Conservation (phyloP, 2,113 vertebrate genomes). For the Phylloscopus whistleri region DNA sequence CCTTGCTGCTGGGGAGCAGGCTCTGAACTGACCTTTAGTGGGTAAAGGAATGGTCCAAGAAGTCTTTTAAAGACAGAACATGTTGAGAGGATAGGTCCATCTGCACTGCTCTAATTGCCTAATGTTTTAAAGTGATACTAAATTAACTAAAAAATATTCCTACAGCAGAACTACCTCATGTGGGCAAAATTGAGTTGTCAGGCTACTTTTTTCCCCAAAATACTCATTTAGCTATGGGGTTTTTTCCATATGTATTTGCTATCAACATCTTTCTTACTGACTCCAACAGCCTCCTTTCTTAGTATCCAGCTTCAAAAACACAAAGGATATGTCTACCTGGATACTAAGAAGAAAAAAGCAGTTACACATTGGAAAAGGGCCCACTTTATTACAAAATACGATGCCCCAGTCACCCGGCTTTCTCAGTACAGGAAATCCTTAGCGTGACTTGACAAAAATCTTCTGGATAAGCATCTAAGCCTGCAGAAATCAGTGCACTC, state of each 20-base stretch:
- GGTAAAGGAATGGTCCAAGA: not conserved
- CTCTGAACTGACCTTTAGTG: not conserved
- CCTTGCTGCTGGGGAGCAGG: not conserved
- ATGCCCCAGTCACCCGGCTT: not conserved
- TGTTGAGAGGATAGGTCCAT: not conserved
- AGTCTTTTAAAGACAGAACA: rapidly evolving
- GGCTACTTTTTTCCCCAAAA: not conserved
- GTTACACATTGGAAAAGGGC: not conserved
- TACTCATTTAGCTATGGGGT: rapidly evolving
- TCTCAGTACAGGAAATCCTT: not conserved
- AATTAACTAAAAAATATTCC: not conserved
- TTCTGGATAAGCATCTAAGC: not conserved
- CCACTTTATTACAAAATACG: not conserved
- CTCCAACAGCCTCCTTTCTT: not conserved
- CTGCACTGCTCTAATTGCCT: not conserved
- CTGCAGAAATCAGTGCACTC: not conserved
- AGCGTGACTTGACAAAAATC: not conserved
- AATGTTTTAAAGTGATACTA: not conserved
- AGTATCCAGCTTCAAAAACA: not conserved
- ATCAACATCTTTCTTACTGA: not conserved
- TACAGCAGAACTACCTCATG: not conserved
- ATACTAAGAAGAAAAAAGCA: not conserved
- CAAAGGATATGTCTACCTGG: not conserved
- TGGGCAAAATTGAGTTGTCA: not conserved
- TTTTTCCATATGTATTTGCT: not conserved